Evolutionary conservation across 2,797 vertebrate genomes (phyloP).

Genomic region (Psittacula derbiana): DNA sequence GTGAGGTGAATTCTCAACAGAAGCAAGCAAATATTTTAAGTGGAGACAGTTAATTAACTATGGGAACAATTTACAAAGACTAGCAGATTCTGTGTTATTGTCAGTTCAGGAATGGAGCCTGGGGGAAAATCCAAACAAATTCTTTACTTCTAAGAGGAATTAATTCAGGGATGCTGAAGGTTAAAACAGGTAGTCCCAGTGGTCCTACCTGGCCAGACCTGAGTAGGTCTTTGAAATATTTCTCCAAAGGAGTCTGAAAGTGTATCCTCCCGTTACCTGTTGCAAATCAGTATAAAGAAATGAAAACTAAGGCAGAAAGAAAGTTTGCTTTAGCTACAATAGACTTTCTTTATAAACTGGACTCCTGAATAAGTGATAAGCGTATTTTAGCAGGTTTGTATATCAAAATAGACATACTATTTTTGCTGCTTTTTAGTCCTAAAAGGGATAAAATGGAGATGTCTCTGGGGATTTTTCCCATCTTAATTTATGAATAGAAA

Average conservation of each 20-base stretch:
- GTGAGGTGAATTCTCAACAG: background rate
- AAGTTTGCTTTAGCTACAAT: background rate
- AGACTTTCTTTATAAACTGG: background rate
- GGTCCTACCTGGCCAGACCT: background rate
- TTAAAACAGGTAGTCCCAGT: background rate
- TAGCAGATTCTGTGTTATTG: background rate
- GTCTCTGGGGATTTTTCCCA: background rate
- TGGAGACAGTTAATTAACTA: background rate
- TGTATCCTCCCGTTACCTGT: background rate
- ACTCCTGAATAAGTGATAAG: background rate
- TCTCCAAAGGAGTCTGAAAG: background rate
- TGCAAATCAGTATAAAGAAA: background rate
- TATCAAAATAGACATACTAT: background rate
- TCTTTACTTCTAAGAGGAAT: background rate
- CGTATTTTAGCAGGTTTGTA: background rate
- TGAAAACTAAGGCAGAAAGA: background rate
- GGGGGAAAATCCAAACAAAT: background rate
- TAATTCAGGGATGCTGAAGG: background rate
- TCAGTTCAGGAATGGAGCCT: background rate
- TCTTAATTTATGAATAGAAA: background rate
- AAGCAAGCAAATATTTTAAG: background rate
- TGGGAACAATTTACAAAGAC: background rate
- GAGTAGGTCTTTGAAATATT: background rate
- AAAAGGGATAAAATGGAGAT: background rate
- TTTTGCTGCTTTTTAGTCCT: conserved; percentile 6